phyloP scores from a whole-genome alignment of 2,888 invertebrate species.

The Dastarcus helophoroides region DNA sequence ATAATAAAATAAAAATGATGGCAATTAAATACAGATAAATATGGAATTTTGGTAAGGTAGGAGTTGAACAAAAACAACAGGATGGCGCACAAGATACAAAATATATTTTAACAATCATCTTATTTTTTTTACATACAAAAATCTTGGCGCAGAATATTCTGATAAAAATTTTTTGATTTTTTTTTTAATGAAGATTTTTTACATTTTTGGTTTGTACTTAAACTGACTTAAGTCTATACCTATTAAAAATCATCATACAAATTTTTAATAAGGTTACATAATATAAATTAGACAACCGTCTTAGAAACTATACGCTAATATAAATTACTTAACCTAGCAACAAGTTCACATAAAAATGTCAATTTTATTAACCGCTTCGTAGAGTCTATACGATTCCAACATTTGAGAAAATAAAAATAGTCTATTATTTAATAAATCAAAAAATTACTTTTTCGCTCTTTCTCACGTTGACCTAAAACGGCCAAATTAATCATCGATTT shows the following conservation, averaged over 20 bases:
- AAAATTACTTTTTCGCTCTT: constrained; percentile 1
- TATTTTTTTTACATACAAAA: constrained; percentile 27
- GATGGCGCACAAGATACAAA: constrained; percentile 32
- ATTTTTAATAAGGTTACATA: constrained; percentile 32
- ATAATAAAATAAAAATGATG: no score
- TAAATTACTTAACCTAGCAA: constrained; percentile 32
- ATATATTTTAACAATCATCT: constrained; percentile 32
- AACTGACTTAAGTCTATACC: constrained; percentile 33
- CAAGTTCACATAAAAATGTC: constrained; percentile 22
- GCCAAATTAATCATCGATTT: not conserved
- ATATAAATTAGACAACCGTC: constrained; percentile 28
- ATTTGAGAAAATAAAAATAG: not conserved
- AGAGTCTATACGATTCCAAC: constrained; percentile 3
- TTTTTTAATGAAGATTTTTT: constrained; percentile 28
- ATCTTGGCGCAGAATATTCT: constrained; percentile 31
- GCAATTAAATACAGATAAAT: no score
- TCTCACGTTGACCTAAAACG: not conserved
- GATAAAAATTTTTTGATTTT: constrained; percentile 24
- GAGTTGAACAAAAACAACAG: constrained; percentile 22
- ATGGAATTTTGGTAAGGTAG: no score
- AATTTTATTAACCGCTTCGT: constrained; percentile 13
- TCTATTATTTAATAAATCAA: not conserved
- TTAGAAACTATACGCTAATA: constrained; percentile 32
- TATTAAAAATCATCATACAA: constrained; percentile 29
- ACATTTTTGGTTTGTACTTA: constrained; percentile 34